Conservation (phyloP, 2,113 vertebrate genomes). For the Corythaixoides concolor region DNA sequence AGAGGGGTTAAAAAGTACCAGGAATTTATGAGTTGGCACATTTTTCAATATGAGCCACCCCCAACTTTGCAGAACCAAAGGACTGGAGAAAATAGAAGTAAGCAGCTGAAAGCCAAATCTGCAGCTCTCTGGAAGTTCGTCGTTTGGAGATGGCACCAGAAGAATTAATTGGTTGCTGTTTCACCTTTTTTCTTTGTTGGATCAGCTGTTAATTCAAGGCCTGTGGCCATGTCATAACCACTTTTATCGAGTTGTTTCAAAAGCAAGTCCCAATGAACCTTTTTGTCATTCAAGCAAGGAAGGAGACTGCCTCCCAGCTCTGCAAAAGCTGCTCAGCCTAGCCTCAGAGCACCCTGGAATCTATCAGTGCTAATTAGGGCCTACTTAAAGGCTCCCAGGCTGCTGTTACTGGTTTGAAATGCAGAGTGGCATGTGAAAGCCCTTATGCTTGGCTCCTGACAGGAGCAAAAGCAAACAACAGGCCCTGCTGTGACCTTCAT, state of each 20-base stretch:
- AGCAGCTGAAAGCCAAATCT: neutral
- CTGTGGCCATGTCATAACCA: slow-evolving; percentile 48
- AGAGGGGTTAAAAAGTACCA: neutral
- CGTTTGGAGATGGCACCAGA: neutral
- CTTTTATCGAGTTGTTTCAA: slow-evolving; percentile 48
- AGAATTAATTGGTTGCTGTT: slow-evolving; percentile 20
- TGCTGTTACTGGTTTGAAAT: slow-evolving; percentile 20
- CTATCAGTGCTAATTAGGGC: slow-evolving; percentile 60
- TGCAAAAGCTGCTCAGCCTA: slow-evolving; percentile 9
- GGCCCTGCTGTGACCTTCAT: slow-evolving; percentile 64
- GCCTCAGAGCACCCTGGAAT: slow-evolving; percentile 55
- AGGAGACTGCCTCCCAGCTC: slow-evolving; percentile 40
- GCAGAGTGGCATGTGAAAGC: slow-evolving; percentile 35
- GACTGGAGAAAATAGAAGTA: neutral
- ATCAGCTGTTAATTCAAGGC: slow-evolving; percentile 55
- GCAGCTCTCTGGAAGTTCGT: neutral
- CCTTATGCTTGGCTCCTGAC: slow-evolving; percentile 39
- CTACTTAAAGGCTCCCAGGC: slow-evolving; percentile 49
- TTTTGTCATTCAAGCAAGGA: slow-evolving; percentile 56
- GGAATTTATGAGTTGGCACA: neutral
- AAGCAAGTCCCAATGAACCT: neutral
- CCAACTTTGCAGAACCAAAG: neutral
- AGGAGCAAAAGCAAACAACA: slow-evolving; percentile 53
- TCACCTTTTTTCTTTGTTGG: slow-evolving; percentile 32
- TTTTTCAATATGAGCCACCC: neutral